Percentiles rank a stretch among this genome's conserved stretches.
Conservation (phyloP, 2,797 vertebrate species). For the Oreochromis mossambicus region DNA sequence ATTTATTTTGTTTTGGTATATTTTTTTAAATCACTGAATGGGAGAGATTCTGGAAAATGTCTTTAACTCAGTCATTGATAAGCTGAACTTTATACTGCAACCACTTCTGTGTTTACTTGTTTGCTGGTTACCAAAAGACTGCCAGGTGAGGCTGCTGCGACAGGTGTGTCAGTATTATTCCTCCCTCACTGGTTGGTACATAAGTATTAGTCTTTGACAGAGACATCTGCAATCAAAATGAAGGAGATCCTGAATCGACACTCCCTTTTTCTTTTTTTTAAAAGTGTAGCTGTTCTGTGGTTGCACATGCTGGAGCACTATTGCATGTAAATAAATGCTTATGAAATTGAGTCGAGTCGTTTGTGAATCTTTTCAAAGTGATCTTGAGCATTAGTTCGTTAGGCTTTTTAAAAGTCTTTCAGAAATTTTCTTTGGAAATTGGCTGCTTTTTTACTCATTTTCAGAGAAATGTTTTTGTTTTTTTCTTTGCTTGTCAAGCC, state of each 20-base stretch:
- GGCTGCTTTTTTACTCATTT: not conserved
- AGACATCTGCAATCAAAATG: conserved; percentile 70
- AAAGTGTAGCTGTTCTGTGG: conserved; percentile 56
- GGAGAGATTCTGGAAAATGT: conserved; percentile 75
- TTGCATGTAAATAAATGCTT: conserved; percentile 84
- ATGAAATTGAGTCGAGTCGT: conserved; percentile 43
- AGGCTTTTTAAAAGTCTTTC: not conserved
- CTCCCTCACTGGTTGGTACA: conserved; percentile 47
- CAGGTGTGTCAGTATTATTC: conserved; percentile 56
- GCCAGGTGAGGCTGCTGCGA: conserved; percentile 60
- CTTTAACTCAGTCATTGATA: conserved; percentile 71
- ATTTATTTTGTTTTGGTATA: conserved; percentile 69
- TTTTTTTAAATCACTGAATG: conserved; percentile 71
- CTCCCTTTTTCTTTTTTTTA: conserved; percentile 14
- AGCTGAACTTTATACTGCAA: conserved; percentile 67
- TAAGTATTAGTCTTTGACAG: conserved; percentile 72
- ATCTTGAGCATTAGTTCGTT: not conserved
- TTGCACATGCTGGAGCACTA: conserved; percentile 78
- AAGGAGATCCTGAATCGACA: conserved; percentile 76
- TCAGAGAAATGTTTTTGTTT: not conserved
- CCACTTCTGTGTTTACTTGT: conserved; percentile 65
- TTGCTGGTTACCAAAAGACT: conserved; percentile 70
- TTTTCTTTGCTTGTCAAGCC: not conserved
- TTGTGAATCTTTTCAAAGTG: not conserved
- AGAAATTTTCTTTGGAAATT: not conserved